A percentile compares a stretch with the other conserved stretches of the same genome.
These are phyloP conservation scores for Vireo griseus DNA, from an alignment of 2,797 vertebrate genomes.

Conservation along the genomic window DNA sequence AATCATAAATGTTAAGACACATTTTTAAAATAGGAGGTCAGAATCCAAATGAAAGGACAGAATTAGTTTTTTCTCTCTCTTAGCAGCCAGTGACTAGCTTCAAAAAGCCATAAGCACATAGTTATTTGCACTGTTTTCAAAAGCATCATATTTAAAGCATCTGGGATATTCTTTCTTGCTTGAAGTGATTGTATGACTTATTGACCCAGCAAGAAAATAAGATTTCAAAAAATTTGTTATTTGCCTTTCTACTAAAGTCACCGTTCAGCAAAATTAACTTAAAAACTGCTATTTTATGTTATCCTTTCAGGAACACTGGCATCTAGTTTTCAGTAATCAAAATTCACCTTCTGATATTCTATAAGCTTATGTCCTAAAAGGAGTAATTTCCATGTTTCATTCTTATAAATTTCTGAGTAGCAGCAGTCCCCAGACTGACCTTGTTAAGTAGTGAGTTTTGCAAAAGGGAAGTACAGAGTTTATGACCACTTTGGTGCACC, in stretches of 20 bases:
- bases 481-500: neutral
- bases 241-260: neutral
- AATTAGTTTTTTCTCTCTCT: neutral
- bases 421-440: neutral
- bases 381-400: neutral
- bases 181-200: neutral
- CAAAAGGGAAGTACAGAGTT: neutral
- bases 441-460: neutral
- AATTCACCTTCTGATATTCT: neutral
- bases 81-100: neutral
- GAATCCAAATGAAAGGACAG: neutral
- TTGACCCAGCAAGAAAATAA: neutral
- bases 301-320: neutral
- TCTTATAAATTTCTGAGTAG: neutral
- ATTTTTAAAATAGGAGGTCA: neutral
- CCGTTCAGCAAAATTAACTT: neutral
- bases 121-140: neutral
- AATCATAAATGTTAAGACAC: neutral
- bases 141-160: neutral
- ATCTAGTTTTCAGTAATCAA: neutral
- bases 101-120: neutral
- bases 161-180: neutral
- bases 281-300: neutral
- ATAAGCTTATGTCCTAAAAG: neutral
- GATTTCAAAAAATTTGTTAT: neutral